Evolutionary conservation across 1,140 invertebrate genomes (phyloP), one percentile per base, ranked within the genome.

Genomic region (Leguminivora glycinivorella): DNA sequence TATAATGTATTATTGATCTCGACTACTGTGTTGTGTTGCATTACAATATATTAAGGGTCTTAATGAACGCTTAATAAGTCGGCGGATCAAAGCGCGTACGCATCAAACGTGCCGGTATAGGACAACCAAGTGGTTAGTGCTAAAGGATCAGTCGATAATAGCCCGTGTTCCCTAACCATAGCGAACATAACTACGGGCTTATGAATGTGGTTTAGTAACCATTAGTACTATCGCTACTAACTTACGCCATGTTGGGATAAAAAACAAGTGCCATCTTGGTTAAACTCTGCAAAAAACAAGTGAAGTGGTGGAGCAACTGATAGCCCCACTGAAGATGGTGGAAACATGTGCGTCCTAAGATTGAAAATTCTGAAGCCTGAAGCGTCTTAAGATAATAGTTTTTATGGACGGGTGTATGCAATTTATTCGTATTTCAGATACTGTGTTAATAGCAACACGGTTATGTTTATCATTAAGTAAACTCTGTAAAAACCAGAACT

Each of bases 1-100:
- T 31, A 63, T 63, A 63, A 63, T 63, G 25, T 63, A 63, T 63
- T 63, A 63, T 63, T 63, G 58, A 63, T 63, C 25, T 29, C 58
- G 58, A 63, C 58, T 63, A 63, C 58, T 77, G 73, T 72, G 70
- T 70, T 70, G 56, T 72, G 70, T 72, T 70, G 47, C 31, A 56
- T 58, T 58, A 58, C 68, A 72, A 75, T 56, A 72, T 72, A 75
- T 76, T 77, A 74, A 79, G 75, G 68, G 73, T 74, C 75, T 73
- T 85, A 88, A 87, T 84, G 80, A 87, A 83, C 76, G 81, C 79
- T 80, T 80, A 84, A 83, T 81, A 86, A 78, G 82, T 81, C 89
- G 89, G 89, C 80, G 75, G 84, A 83, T 89, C 80, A 91, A 90
- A 89, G 81, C 72, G n/a, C 47, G 19, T 22, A 52, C 47, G 26